Base-by-base conservation (phyloP, 2,888 invertebrate genomes). In the Andrena dorsata region DNA sequence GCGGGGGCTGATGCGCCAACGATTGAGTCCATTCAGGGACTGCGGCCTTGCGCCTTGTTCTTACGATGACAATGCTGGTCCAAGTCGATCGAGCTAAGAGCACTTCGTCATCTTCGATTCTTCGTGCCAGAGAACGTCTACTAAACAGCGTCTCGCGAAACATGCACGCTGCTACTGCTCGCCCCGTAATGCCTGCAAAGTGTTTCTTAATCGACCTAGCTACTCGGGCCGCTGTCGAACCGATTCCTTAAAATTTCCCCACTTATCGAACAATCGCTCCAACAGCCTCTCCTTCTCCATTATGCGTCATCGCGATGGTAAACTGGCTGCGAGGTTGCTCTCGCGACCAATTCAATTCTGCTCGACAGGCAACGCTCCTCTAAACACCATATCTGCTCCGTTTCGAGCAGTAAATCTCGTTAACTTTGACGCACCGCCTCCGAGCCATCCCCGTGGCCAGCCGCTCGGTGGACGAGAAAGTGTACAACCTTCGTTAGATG, bases 51-150 rank as follows among this genome's bases (percentile, higher is more conserved):
- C n/a, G 23, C 70, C 47, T 49, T 28, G 66, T 71, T 32, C 32
- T 47, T 53, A 32, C 35, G 30, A 20, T 26, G 35, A 10, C 63
- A 41, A 63, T 70, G 41, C 41, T 30, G 51, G 53, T 30, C 41
- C 16, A 16, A 3, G 71, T 32, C 61, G 61, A 64, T 80, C 72
- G 63, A 53, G 84, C 82, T 90, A 89, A 91, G 89, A 90, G 91
- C 90, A 87, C 89, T 90, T 81, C 72, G 84, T 87, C 89, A 92
- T 91, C 92, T 91, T 90, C 91, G 91, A 92, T 92, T 91, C 91
- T 90, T 91, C 92, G 90, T 86, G 84, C 88, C 85, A 88, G 73
- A 87, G 90, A 87, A 84, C 88, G 82, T 84, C 81, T 80, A 88
- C 74, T 41, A 81, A 82, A 86, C 82, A 72, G 74, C 28, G 20